Evolutionary conservation across 2,113 vertebrate genomes (phyloP).

Genomic region (Sylvicapra grimmia): DNA sequence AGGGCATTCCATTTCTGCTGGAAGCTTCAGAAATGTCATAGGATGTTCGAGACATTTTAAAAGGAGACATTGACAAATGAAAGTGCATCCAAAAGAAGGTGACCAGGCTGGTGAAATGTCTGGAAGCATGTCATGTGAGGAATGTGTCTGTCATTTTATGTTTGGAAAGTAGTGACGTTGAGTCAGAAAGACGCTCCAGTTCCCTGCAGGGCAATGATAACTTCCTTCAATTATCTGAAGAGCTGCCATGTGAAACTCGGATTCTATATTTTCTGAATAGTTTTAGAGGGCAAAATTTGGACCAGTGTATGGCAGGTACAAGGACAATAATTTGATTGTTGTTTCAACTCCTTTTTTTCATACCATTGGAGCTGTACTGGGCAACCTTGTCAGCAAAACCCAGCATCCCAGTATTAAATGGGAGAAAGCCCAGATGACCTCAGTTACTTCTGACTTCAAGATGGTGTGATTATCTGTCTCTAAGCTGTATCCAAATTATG

Average conservation of each 20-base stretch:
- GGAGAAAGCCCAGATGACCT: neutral
- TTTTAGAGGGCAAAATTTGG: neutral
- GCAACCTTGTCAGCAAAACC: neutral
- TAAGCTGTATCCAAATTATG: neutral
- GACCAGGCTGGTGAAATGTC: neutral
- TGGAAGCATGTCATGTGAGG: neutral
- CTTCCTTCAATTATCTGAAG: neutral
- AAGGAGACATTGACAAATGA: conserved; percentile 23
- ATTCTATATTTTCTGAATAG: neutral
- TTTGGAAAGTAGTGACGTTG: neutral
- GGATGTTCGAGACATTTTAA: neutral
- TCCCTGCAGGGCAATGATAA: neutral
- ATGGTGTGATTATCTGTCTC: neutral
- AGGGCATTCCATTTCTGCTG: neutral
- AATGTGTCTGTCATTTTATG: neutral
- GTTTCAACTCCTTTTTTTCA: neutral
- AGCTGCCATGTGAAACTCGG: neutral
- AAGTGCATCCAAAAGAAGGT: neutral
- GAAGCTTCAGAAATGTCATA: conserved; percentile 10
- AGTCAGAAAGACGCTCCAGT: neutral
- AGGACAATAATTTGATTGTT: neutral
- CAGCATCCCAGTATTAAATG: neutral
- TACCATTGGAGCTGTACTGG: neutral
- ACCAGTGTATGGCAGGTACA: neutral
- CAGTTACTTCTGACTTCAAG: neutral